Conservation (phyloP, 2,113 vertebrate genomes). For the Trichomycterus rosablanca region DNA sequence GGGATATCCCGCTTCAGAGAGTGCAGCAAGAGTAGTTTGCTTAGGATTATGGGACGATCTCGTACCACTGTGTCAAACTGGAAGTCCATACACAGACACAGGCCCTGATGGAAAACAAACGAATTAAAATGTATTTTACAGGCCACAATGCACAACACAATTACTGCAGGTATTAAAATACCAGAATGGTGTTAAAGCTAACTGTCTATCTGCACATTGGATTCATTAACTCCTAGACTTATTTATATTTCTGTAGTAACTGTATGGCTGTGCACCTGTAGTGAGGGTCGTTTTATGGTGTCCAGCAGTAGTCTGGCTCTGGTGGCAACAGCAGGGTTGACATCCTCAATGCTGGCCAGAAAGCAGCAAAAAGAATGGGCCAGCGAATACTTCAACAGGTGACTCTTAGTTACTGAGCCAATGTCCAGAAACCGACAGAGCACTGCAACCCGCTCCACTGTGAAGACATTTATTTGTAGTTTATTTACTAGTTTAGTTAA, state of each 20-base stretch:
- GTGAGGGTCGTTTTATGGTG: conserved; percentile 89
- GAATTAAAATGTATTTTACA: too few species aligned
- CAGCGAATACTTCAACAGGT: conserved; percentile 90
- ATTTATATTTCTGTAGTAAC: too few species aligned
- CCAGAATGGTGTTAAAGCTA: too few species aligned
- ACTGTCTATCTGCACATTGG: too few species aligned
- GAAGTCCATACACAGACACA: conserved; percentile 96
- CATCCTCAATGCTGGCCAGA: conserved; percentile 93
- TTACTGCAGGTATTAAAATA: too few species aligned
- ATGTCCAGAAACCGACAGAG: conserved; percentile 97
- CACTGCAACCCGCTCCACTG: conserved; percentile 96
- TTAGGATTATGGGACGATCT: conserved; percentile 92
- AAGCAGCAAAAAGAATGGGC: conserved; percentile 98
- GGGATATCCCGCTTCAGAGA: conserved; percentile 93
- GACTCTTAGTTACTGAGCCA: conserved; percentile 95
- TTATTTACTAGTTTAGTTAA: conserved; percentile 1
- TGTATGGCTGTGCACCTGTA: conserved; percentile 73
- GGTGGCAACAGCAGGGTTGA: conserved; percentile 94
- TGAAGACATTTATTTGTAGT: neutral
- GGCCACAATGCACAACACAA: too few species aligned
- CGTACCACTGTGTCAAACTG: conserved; percentile 98
- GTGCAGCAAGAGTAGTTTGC: conserved; percentile 93
- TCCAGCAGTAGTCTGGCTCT: conserved; percentile 90
- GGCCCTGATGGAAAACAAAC: conserved; percentile 66
- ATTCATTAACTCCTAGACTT: too few species aligned